A percentile compares a stretch with the other conserved stretches of the same genome.
Conservation (phyloP, 2,113 vertebrate genomes). For the Laticauda colubrina region DNA sequence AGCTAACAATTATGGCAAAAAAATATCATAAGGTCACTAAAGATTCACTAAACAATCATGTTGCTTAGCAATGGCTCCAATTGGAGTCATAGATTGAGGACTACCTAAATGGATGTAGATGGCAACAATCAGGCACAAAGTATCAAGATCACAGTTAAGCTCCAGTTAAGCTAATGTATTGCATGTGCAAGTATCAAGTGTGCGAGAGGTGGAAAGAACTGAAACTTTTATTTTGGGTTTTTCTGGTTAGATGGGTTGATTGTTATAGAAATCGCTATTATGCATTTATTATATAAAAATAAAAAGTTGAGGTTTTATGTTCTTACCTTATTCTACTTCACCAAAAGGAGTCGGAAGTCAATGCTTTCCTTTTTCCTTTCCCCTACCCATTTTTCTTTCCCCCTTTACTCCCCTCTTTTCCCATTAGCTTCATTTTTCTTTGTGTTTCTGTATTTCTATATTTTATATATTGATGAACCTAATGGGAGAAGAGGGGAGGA, state of each 20-base stretch:
- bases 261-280: neutral
- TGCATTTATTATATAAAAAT: neutral
- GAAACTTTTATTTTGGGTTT: neutral
- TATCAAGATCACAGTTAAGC: neutral
- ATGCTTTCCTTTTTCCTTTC: neutral
- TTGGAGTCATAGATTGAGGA: neutral
- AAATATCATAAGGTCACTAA: neutral
- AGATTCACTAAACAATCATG: neutral
- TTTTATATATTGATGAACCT: neutral
- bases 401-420: neutral
- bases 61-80: neutral
- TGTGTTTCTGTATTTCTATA: neutral
- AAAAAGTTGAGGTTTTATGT: neutral
- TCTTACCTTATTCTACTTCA: neutral
- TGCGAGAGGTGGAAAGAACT: neutral
- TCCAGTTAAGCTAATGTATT: neutral
- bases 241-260: neutral
- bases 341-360: neutral
- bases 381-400: neutral
- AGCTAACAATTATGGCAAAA: neutral
- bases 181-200: neutral
- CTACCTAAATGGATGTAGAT: neutral
- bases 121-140: neutral
- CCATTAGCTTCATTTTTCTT: neutral
- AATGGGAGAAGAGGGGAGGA: no score